Evolutionary conservation across 2,797 vertebrate species (phyloP).

Genomic region (Peromyscus melanophrys): DNA sequence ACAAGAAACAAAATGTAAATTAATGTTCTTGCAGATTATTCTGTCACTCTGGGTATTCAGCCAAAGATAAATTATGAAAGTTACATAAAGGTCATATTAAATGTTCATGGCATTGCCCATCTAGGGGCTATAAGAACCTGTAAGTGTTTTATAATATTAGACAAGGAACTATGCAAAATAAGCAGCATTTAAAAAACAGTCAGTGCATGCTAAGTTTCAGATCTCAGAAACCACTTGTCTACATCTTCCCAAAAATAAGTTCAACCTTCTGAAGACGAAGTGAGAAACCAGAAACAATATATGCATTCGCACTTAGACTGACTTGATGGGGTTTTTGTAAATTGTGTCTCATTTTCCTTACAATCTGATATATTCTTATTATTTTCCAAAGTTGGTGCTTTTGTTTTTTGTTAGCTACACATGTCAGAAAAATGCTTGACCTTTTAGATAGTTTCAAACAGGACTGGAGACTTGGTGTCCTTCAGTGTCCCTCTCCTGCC

Average conservation of each 20-base stretch:
- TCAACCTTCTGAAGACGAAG: background rate
- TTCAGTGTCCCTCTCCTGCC: fast-evolving
- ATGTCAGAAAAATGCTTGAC: background rate
- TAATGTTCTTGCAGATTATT: slow-evolving; percentile 30
- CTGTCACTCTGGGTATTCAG: background rate
- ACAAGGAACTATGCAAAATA: slow-evolving; percentile 21
- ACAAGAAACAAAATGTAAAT: background rate
- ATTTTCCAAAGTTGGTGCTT: slow-evolving; percentile 7
- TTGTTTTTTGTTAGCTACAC: background rate
- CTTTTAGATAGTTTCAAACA: background rate
- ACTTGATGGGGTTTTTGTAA: background rate
- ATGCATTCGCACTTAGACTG: background rate
- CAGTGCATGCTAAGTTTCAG: background rate
- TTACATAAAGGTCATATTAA: background rate
- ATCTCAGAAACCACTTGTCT: background rate
- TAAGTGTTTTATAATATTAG: slow-evolving; percentile 28
- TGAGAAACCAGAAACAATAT: background rate
- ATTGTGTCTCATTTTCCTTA: background rate
- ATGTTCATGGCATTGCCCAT: background rate
- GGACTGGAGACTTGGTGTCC: background rate
- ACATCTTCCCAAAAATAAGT: background rate
- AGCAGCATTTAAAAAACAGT: slow-evolving; percentile 14
- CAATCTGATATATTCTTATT: background rate
- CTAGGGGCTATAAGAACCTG: background rate
- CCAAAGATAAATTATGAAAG: background rate